Conservation (phyloP, 2,113 vertebrate genomes). For the Pontoporia blainvillei region DNA sequence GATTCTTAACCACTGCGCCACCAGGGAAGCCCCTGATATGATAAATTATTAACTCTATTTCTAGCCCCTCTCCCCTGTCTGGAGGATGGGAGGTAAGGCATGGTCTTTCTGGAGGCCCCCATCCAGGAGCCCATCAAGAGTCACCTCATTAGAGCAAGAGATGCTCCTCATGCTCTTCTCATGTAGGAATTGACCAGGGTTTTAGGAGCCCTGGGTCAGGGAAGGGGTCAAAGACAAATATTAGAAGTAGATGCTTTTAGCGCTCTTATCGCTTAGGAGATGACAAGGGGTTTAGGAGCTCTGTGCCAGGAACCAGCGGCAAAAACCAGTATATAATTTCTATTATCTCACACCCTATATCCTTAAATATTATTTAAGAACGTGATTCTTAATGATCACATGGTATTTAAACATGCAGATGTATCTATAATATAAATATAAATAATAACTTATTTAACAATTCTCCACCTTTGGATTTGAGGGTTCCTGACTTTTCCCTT, state of each 20-base stretch:
- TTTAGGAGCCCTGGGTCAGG: neutral
- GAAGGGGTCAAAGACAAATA: too few relatives aligned
- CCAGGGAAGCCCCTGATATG: too few relatives aligned
- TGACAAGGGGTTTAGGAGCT: neutral
- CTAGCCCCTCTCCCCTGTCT: neutral
- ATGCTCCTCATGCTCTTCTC: neutral
- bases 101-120: neutral
- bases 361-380: neutral
- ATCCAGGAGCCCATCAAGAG: neutral
- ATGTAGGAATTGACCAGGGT: neutral
- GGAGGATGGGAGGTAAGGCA: neutral
- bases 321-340: neutral
- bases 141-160: neutral
- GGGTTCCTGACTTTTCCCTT: neutral
- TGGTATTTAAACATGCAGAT: neutral
- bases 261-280: neutral
- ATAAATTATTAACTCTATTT: neutral
- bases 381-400: neutral
- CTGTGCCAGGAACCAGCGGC: neutral
- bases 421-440: too few relatives aligned
- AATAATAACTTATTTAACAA: neutral
- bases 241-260: neutral
- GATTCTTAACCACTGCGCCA: too few relatives aligned
- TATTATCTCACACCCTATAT: neutral
- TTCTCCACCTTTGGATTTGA: neutral